Percentiles rank a stretch among this genome's conserved stretches.
Conservation (phyloP, 2,888 invertebrate species). For the Amphipyra berbera region DNA sequence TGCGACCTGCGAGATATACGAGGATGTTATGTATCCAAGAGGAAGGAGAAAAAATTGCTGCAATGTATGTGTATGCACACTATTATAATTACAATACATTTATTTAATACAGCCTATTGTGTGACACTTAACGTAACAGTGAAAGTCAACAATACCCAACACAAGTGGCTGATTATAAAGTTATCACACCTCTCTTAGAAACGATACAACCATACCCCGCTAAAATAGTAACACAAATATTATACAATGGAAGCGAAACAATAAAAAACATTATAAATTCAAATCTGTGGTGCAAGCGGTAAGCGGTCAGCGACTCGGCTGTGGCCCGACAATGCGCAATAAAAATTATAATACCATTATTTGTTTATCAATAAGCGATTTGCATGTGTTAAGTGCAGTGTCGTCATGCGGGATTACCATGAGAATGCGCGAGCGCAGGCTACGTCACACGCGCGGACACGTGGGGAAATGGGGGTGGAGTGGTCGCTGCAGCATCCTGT, state of each 20-base stretch:
- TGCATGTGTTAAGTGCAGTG: constrained; percentile 84
- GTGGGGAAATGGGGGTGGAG: background rate
- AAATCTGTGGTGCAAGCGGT: constrained; percentile 65
- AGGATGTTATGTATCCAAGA: too few species aligned
- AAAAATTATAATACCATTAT: constrained; percentile 86
- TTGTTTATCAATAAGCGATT: constrained; percentile 87
- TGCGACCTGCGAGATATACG: too few species aligned
- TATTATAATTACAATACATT: background rate
- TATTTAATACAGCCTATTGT: background rate
- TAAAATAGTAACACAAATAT: constrained; percentile 59
- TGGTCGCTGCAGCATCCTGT: constrained; percentile 6
- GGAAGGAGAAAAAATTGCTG: background rate
- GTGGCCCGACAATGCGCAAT: constrained; percentile 75
- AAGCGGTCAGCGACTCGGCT: constrained; percentile 75
- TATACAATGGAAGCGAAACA: constrained; percentile 65
- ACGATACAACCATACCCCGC: constrained; percentile 17
- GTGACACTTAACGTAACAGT: background rate
- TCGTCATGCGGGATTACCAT: constrained; percentile 77
- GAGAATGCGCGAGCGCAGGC: constrained; percentile 74
- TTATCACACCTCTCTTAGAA: constrained; percentile 17
- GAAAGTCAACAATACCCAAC: constrained; percentile 30
- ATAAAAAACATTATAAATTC: constrained; percentile 79
- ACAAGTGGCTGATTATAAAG: constrained; percentile 41
- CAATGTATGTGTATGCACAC: background rate
- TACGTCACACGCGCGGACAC: constrained; percentile 24